Conservation (phyloP, 2,888 invertebrate species). For the Pegoplata infirma region DNA sequence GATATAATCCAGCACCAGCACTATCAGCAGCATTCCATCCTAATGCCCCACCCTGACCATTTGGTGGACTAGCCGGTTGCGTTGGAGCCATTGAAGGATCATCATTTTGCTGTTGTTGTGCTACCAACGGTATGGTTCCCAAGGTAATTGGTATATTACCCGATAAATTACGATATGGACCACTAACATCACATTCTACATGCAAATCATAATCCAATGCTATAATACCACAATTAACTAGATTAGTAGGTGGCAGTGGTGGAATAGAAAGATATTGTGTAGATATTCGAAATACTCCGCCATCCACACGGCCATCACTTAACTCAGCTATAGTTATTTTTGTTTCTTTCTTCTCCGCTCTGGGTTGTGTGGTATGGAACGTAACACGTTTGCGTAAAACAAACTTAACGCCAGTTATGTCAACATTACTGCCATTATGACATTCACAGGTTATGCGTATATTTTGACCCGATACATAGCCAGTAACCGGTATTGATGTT, state of each 20-base stretch:
- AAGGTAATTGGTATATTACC: constrained; percentile 84
- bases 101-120: constrained; percentile 67
- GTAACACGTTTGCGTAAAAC: constrained; percentile 84
- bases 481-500: constrained; percentile 84
- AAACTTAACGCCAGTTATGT: constrained; percentile 82
- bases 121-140: constrained; percentile 85
- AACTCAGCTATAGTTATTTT: constrained; percentile 81
- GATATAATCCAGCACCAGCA: constrained; percentile 77
- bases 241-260: constrained; percentile 87
- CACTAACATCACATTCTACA: constrained; percentile 82
- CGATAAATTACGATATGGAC: constrained; percentile 83
- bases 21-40: constrained; percentile 77
- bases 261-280: constrained; percentile 84
- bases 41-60: constrained; percentile 76
- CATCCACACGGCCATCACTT: constrained; percentile 83
- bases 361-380: constrained; percentile 83
- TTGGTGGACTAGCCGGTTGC: constrained; percentile 77
- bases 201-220: constrained; percentile 86
- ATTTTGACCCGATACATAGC: constrained; percentile 87
- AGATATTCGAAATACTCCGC: constrained; percentile 82
- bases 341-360: constrained; percentile 79
- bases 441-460: constrained; percentile 85
- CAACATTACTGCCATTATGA: constrained; percentile 87
- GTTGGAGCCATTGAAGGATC: constrained; percentile 77
- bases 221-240: constrained; percentile 86